Conservation (phyloP, 1,140 invertebrate species). For the Meloidogyne hapla region DNA sequence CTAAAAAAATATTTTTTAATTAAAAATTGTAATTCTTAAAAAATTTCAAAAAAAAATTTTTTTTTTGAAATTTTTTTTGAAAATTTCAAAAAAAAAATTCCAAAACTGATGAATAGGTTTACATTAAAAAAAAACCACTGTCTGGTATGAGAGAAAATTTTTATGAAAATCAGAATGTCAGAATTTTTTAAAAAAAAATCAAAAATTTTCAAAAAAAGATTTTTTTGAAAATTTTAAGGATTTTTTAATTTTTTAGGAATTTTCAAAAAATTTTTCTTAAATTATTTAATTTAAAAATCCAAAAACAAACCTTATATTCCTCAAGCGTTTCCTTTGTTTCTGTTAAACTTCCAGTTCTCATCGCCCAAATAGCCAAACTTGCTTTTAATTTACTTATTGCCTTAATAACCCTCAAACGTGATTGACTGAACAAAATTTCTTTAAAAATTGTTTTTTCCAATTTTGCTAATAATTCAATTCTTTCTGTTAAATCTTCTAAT, state of each 20-base stretch:
- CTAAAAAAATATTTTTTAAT: neutral
- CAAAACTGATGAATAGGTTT: too few relatives aligned
- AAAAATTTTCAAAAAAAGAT: neutral
- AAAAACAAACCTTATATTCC: conserved; percentile 11
- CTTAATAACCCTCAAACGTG: neutral
- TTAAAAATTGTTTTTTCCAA: neutral
- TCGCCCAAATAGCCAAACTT: conserved; percentile 10
- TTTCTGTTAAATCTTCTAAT: neutral
- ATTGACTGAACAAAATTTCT: conserved; percentile 14
- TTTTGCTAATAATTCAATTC: neutral
- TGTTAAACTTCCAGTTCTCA: neutral
- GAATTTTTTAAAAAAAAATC: too few relatives aligned
- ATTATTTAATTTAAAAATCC: neutral
- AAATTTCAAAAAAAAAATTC: conserved; percentile 11
- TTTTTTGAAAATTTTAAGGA: too few relatives aligned
- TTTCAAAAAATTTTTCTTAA: too few relatives aligned
- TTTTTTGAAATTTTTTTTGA: conserved; percentile 2
- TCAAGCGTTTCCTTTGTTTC: neutral
- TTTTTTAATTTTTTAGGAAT: neutral
- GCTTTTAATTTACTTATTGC: conserved; percentile 10
- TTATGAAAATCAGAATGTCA: too few relatives aligned
- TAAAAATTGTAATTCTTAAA: neutral
- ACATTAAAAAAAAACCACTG: too few relatives aligned
- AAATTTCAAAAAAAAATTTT: too few relatives aligned
- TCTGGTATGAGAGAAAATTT: too few relatives aligned